Percentiles rank a stretch among this genome's conserved stretches.
Conservation (phyloP, 2,797 vertebrate species). For the Esox masquinongy region DNA sequence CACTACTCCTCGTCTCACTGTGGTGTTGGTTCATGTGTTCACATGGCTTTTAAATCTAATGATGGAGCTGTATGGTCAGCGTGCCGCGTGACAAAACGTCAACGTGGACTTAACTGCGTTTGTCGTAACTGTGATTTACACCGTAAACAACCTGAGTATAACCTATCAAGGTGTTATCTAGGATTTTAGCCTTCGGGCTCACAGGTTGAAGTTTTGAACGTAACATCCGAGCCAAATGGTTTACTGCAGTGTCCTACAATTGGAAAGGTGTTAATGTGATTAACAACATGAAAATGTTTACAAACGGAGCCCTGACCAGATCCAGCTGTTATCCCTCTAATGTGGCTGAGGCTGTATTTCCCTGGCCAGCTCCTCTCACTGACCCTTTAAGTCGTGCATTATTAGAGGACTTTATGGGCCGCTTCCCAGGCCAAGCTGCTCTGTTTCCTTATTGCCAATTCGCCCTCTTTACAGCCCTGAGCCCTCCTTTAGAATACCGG, state of each 20-base stretch:
- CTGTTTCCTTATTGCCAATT: constrained; percentile 27
- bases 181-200: constrained; percentile 27
- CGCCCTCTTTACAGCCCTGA: constrained; percentile 16
- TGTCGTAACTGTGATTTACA: not conserved
- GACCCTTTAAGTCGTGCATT: constrained; percentile 35
- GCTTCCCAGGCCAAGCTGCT: constrained; percentile 24
- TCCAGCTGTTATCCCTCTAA: constrained; percentile 51
- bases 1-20: constrained; percentile 40
- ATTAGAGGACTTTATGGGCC: constrained; percentile 39
- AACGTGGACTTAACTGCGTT: not conserved
- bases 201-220: constrained; percentile 45
- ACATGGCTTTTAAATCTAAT: no score
- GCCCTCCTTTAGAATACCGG: constrained; percentile 26
- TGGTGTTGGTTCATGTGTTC: constrained; percentile 15
- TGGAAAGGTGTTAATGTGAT: constrained; percentile 61
- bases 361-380: constrained; percentile 12
- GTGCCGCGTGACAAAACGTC: not conserved
- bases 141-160: not conserved
- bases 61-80: not conserved
- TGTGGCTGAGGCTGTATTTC: constrained; percentile 22
- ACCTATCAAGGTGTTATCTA: not conserved
- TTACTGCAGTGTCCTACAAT: constrained; percentile 47
- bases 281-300: constrained; percentile 48
- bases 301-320: constrained; percentile 24
- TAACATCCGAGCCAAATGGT: constrained; percentile 39